Evolutionary conservation across 2,888 invertebrate species (phyloP).

Genomic region (Sinelater perroti): DNA sequence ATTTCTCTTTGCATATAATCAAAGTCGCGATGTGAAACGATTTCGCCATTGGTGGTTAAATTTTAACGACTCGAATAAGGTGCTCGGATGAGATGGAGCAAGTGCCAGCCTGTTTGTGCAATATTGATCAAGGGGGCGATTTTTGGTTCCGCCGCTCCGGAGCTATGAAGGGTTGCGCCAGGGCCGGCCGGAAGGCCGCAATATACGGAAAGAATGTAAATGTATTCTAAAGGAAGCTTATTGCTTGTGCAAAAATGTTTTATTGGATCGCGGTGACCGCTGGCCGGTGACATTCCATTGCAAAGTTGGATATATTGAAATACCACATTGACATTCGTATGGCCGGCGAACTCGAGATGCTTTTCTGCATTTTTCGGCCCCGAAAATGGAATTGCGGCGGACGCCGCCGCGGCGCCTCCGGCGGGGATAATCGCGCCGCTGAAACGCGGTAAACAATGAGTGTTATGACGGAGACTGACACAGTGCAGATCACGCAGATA

Average conservation of each 20-base stretch:
- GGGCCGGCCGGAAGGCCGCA: conserved; percentile 8
- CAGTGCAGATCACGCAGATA: conserved; percentile 37
- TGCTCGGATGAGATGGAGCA: conserved; percentile 18
- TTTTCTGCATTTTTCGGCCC: conserved; percentile 1
- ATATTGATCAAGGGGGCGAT: conserved; percentile 26
- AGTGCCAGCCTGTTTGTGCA: conserved; percentile 28
- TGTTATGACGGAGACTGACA: conserved; percentile 40
- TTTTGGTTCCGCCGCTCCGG: conserved; percentile 6
- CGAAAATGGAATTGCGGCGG: conserved; percentile 1
- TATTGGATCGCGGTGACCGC: conserved; percentile 44
- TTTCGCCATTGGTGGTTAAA: conserved; percentile 38
- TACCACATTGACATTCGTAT: conserved; percentile 55
- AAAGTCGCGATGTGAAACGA: conserved; percentile 39
- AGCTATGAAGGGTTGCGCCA: conserved; percentile 16
- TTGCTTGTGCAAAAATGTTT: conserved; percentile 48
- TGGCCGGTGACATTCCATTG: conserved; percentile 49
- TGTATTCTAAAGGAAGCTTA: conserved; percentile 38
- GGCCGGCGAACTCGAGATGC: conserved; percentile 18
- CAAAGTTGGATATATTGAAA: conserved; percentile 56
- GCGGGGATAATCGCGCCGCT: conserved; percentile 34
- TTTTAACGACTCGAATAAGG: conserved; percentile 37
- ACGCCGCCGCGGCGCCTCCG: too few relatives aligned
- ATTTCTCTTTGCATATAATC: conserved; percentile 41
- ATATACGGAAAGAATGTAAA: conserved; percentile 41
- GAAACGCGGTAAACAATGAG: conserved; percentile 45